Evolutionary conservation across 2,113 vertebrate genomes (phyloP).

Genomic region (Riparia riparia): DNA sequence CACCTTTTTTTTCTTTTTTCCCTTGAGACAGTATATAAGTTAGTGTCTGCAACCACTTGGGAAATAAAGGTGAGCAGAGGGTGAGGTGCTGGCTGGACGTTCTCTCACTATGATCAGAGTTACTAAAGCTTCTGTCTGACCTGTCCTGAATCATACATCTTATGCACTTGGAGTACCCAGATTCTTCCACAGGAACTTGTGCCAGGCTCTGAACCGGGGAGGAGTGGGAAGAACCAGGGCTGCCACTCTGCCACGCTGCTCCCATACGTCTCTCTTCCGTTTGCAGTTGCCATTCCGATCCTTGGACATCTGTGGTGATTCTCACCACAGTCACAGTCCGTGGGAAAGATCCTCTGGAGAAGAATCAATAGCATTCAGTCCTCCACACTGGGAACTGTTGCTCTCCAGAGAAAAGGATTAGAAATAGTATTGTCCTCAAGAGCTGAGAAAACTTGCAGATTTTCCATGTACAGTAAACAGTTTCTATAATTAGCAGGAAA

Average conservation of each 20-base stretch:
- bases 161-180: not conserved
- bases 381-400: not conserved
- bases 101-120: not conserved
- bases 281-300: not conserved
- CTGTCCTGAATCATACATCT: not conserved
- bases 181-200: not conserved
- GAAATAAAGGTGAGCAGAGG: not conserved
- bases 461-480: conserved; percentile 31
- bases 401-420: conserved; percentile 35
- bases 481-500: conserved; percentile 44
- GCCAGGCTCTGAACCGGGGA: not conserved
- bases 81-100: not conserved
- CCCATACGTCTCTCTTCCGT: not conserved
- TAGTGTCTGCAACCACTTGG: not conserved
- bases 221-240: not conserved
- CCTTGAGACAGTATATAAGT: not conserved
- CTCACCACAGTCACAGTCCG: not conserved
- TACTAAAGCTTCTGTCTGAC: not conserved
- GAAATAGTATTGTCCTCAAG: conserved; percentile 29
- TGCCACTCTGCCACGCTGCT: not conserved
- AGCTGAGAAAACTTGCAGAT: conserved; percentile 61
- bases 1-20: not conserved
- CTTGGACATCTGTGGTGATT: not conserved
- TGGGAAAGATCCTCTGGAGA: conserved; percentile 39
- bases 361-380: not conserved